A percentile compares a stretch with the other conserved stretches of the same genome.
phyloP scores from a whole-genome alignment of 2,113 vertebrate genomes.

The Xiphophorus hellerii region DNA sequence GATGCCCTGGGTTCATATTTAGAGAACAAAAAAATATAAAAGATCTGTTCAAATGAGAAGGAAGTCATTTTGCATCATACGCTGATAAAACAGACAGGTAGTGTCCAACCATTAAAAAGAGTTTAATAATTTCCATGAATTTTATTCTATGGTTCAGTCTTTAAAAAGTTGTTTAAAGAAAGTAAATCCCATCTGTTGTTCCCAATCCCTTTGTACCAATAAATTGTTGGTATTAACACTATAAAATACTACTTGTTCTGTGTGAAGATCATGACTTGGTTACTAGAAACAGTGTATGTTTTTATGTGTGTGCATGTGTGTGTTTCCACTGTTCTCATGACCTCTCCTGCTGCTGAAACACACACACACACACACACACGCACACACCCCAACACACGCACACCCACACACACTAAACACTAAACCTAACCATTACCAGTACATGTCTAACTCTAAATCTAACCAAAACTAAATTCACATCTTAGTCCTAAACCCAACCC shows the following conservation, averaged over 20 bases:
- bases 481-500: no score
- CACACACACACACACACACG: slow-evolving; percentile 24
- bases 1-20: neutral
- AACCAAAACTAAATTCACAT: no score
- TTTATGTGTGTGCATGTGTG: neutral
- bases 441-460: no score
- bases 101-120: no score
- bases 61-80: no score
- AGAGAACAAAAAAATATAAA: neutral
- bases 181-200: neutral
- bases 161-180: neutral
- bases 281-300: slow-evolving; percentile 11
- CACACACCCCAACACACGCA: neutral
- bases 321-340: slow-evolving; percentile 74
- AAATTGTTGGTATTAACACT: neutral
- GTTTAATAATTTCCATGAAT: neutral
- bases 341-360: slow-evolving; percentile 52
- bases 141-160: neutral
- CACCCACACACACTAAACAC: no score
- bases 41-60: neutral
- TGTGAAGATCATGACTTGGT: neutral
- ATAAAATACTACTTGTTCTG: neutral
- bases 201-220: neutral
- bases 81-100: no score
- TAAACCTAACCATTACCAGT: no score